Base-by-base conservation (phyloP, 2,888 invertebrate genomes). In the Andrena fulva region DNA sequence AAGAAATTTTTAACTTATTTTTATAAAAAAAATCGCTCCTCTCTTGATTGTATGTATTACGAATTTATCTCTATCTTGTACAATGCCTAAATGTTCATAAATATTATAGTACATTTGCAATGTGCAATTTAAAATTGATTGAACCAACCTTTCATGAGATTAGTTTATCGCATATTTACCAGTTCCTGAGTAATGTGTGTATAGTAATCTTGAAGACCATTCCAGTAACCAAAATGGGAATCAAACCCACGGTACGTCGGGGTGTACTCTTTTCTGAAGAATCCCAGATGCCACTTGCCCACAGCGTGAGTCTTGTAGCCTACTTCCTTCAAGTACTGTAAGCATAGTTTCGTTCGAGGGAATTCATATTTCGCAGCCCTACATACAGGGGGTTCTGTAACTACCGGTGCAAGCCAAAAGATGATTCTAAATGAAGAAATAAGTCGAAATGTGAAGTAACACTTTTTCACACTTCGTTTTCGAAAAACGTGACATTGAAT, bases 231-330 rank as follows among this genome's bases (percentile, higher is more conserved):
- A 89, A 96, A 96, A 92, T 97, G 97, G 6, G 96, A 95, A 90
- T 97, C 96, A 91, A 98, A 98, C 5, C 98, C 98, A 72, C 98
- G 95, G 73, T 95, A 95, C 2, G 96, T 96, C 0, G 98, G 98
- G 2, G 97, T 95, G 92, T 96, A 97, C 87, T 96, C 96, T 71
- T 95, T 95, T 73, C 95, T 95, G 84, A 96, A 96, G 95, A 96
- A 97, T 1, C 98, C 98, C 78, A 98, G 95, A 92, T 97, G 97
- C 98, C 98, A 99, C 95, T 99, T 99, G 29, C 99, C 99, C 10
- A 99, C 95, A 35, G 98, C 95, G 92, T 97, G 96, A 0, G 98
- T 98, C 6, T 95, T 94, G 94, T 98, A 99, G 0, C 97, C 98
- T 5, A 95, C 91, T 24, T 94, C 94, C 85, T 93, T 94, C 72